Base-by-base conservation (phyloP, 1,140 invertebrate genomes). In the Drepana arcuata region DNA sequence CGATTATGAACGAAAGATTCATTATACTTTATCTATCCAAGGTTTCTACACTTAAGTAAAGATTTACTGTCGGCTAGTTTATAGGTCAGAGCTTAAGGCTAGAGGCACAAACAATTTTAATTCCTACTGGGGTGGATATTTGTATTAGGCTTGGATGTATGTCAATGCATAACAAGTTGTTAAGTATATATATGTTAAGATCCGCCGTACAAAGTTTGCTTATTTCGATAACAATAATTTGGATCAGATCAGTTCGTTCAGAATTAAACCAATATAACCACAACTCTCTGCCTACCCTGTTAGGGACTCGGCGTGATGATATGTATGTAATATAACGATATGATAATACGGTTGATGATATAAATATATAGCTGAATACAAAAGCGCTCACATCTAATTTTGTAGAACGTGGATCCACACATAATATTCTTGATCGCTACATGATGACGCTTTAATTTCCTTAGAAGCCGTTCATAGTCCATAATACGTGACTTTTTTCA, bases 401-500 rank as follows among this genome's bases (percentile, higher is more conserved):
- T 4, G 18, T 21, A 21, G 4, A 21, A 21, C 18, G 18, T n/a
- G n/a, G n/a, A n/a, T n/a, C n/a, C n/a, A n/a, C n/a, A n/a, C n/a
- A n/a, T 4, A 21, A 21, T 21, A 9, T 9, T 5, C 18, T 9
- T 21, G 9, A 21, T 4, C 9, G 4, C 18, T 21, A 21, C 9
- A 21, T 5, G 18, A 57, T 41, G 32, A 16, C 26, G 42, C 34
- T 45, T 36, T 53, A 47, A 61, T 47, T 48, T 37, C 48, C 43
- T 43, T 48, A 41, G 37, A 46, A 42, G 37, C 42, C 37, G 45
- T 50, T 46, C 42, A 37, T 18, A 40, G 27, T 33, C 34, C 50
- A 50, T 53, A 53, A 51, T 59, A 63, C 55, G 59, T 63, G 59
- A 63, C 55, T 59, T 59, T 58, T 48, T 55, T 52, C 51, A 34